Percentiles rank a stretch among this genome's conserved stretches.
Evolutionary conservation across 2,888 invertebrate genomes (phyloP).

Genomic region (Nebria salina): DNA sequence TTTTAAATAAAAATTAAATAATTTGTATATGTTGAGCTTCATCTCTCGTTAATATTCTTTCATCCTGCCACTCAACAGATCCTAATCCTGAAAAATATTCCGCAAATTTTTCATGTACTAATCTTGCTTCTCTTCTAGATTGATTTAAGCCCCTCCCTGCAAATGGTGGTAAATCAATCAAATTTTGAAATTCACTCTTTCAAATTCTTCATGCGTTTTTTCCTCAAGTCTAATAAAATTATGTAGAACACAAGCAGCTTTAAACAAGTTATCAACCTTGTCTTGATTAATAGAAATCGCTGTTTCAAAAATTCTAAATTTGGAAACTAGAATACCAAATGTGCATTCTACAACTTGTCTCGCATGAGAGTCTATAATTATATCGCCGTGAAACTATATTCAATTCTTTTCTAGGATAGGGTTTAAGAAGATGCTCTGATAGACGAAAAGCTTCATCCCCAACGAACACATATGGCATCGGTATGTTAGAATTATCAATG

Average conservation of each 20-base stretch:
- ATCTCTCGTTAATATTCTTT: too few relatives aligned
- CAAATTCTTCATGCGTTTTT: constrained; percentile 15
- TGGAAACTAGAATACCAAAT: constrained; percentile 20
- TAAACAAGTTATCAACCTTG: constrained; percentile 18
- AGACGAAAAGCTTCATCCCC: constrained; percentile 25
- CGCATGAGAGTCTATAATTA: constrained; percentile 24
- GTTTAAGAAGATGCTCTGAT: constrained; percentile 24
- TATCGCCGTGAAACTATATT: constrained; percentile 8
- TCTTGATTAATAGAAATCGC: constrained; percentile 15
- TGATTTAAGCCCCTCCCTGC: constrained; percentile 26
- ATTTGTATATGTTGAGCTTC: too few relatives aligned
- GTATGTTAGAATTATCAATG: constrained; percentile 8
- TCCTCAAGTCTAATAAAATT: constrained; percentile 20
- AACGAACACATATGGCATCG: constrained; percentile 23
- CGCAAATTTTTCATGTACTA: constrained; percentile 3
- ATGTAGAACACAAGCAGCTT: constrained; percentile 26
- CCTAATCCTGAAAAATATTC: too few relatives aligned
- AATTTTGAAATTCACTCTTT: constrained; percentile 22
- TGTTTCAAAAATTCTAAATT: constrained; percentile 29
- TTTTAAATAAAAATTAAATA: too few relatives aligned
- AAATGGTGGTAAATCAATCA: constrained; percentile 20
- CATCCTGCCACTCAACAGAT: too few relatives aligned
- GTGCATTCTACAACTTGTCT: constrained; percentile 27
- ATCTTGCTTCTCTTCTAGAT: constrained; percentile 24
- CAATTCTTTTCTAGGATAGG: constrained; percentile 25